Base-by-base conservation (phyloP, 2,797 vertebrate species). In the Siniperca scherzeri region DNA sequence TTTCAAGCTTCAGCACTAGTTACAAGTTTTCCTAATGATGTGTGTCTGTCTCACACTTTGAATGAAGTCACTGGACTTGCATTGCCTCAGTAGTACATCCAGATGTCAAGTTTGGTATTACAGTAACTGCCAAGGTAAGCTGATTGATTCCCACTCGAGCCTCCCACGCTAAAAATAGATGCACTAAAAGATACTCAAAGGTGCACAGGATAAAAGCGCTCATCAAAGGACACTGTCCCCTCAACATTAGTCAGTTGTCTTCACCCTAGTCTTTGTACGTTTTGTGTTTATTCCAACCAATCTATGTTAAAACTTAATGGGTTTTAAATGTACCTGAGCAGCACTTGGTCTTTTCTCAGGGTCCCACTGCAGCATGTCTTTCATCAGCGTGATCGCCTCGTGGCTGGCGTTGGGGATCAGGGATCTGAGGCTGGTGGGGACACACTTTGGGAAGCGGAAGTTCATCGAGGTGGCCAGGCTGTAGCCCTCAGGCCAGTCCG, bases 371-470 rank as follows among this genome's bases (percentile, higher is more conserved):
- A 99, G 89, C 95, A 97, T 96, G 88, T 97, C 96, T 65, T 60
- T 97, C 97, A 99, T 98, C 44, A 99, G 94, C 5, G 95, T 85
- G 89, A 98, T 87, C 8, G 98, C 98, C 70, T 97, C 97, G 1
- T 87, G 94, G 83, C 97, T 98, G 91, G 97, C 97, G 50, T 98
- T 98, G 76, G 97, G 97, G 84, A 99, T 98, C 38, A 99, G 96
- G 44, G 96, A 96, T 93, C 97, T 97, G 61, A 99, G 93, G 89
- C 96, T 97, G 89, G 97, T 96, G 21, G 97, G 96, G 66, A 97
- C 91, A 73, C 96, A 98, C 9, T 98, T 97, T 10, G 98, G 98
- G 91, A 99, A 98, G 78, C 96, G 97, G 91, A 99, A 98, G 84
- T 97, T 98, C 97, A 98, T 98, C 0, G 96, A 94, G 27, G 95